phyloP scores from a whole-genome alignment of 2,888 invertebrate genomes.

The Argyra leucocephala region DNA sequence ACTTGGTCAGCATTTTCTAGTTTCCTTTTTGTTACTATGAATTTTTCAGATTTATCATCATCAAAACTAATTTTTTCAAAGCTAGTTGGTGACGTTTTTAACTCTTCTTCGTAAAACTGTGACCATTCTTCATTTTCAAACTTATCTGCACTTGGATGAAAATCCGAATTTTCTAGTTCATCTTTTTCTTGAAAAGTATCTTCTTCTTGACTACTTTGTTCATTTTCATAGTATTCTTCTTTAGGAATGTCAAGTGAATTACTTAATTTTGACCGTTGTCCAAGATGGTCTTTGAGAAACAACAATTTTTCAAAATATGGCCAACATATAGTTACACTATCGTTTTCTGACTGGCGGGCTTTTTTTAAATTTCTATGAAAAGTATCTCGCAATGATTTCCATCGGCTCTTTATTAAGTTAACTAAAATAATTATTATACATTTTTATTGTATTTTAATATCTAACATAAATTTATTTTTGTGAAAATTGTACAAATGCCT shows the following conservation, averaged over 20 bases:
- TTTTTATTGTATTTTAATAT: background rate
- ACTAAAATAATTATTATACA: background rate
- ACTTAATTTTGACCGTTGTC: background rate
- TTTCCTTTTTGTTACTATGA: background rate
- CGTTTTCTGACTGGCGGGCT: background rate
- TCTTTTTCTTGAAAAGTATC: background rate
- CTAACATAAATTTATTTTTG: background rate
- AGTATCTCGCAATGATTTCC: background rate
- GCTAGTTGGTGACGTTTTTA: background rate
- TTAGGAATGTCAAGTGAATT: background rate
- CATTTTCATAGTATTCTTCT: background rate
- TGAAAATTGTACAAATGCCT: background rate
- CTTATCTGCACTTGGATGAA: background rate
- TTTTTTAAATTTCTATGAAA: background rate
- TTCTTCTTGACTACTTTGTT: background rate
- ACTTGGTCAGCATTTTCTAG: background rate
- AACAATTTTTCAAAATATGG: background rate
- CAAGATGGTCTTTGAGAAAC: background rate
- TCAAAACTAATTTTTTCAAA: conserved; percentile 4
- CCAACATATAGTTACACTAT: background rate
- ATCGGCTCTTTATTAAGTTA: background rate
- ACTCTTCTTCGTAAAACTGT: background rate
- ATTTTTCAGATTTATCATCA: background rate
- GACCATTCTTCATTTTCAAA: background rate
- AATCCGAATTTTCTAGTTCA: background rate